Evolutionary conservation across 2,888 invertebrate genomes (phyloP).

Genomic region (Loripinus fragilis): DNA sequence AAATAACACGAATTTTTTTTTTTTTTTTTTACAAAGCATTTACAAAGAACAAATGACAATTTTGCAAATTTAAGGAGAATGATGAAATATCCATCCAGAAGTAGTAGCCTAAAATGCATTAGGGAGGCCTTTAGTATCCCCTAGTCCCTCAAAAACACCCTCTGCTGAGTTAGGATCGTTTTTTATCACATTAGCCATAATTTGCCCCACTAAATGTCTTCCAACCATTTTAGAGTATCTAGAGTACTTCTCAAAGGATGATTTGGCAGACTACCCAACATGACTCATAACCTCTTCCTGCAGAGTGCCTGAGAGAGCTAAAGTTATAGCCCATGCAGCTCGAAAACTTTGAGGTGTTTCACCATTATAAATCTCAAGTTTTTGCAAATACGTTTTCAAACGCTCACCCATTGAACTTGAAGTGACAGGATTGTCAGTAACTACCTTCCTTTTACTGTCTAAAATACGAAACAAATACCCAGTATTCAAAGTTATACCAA

Average conservation of each 20-base stretch:
- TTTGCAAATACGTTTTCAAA: conserved; percentile 2
- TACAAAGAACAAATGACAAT: no score
- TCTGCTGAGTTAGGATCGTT: background rate
- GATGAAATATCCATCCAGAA: no score
- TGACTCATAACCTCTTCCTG: conserved; percentile 8
- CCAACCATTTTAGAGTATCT: conserved; percentile 2
- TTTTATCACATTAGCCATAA: conserved; percentile 8
- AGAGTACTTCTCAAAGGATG: conserved; percentile 5
- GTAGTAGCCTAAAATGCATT: conserved; percentile 5
- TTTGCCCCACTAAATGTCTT: background rate
- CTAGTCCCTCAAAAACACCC: background rate
- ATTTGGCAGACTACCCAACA: background rate
- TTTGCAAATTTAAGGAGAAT: no score
- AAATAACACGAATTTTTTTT: background rate
- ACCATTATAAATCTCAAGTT: background rate
- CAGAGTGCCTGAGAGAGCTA: background rate
- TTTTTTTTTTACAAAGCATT: no score
- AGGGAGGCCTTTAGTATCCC: background rate
- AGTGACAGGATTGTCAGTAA: conserved; percentile 5
- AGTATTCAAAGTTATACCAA: conserved; percentile 1
- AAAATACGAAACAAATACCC: conserved; percentile 16
- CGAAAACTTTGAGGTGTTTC: conserved; percentile 1
- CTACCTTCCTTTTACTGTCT: background rate
- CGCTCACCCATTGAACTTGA: conserved; percentile 5
- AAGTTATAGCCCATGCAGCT: background rate